Base-by-base conservation (phyloP, 1,140 invertebrate species). In the Hydropsyche tenuis region DNA sequence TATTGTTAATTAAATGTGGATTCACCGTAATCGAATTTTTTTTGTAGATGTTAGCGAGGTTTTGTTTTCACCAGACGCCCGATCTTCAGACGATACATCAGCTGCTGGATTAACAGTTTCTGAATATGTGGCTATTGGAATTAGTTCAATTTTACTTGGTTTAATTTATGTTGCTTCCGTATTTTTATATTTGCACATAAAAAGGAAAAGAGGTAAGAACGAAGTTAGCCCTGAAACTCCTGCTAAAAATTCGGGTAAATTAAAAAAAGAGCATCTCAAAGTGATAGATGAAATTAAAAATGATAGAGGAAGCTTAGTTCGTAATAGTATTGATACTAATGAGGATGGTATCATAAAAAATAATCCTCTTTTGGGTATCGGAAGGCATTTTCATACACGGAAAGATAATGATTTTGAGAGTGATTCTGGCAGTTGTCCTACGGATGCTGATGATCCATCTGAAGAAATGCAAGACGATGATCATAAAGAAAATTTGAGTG, bases 121-220 rank as follows among this genome's bases (percentile, higher is more conserved):
- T 0, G 93, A 95, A 80, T 94, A 94, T 76, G 87, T 94, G 0
- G 92, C 93, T 0, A 94, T 96, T 53, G 93, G 91, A 11, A 86
- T 94, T 9, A 93, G 92, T 75, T 92, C 92, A 0, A 84, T 94
- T 37, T 84, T 94, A 1, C 83, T 96, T 3, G 93, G 93, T 0
- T 83, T 95, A 12, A 92, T 94, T 75, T 96, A 95, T 78, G 89
- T 95, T 1, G 90, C 92, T 0, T 94, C 93, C 12, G 90, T 95
- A 4, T 90, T 93, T 20, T 84, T 94, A 0, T 95, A 94, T 79
- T 80, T 96, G 6, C 91, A 93, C 78, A 88, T 92, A 62, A 87
- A 89, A 75, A 87, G 87, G 79, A 81, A 85, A 20, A 82, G 82
- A 48, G 82, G 68, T 37, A 75, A 75, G 27, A 71, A 65, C 27